Conservation (phyloP, 2,888 invertebrate genomes). For the Mythimna albipuncta region DNA sequence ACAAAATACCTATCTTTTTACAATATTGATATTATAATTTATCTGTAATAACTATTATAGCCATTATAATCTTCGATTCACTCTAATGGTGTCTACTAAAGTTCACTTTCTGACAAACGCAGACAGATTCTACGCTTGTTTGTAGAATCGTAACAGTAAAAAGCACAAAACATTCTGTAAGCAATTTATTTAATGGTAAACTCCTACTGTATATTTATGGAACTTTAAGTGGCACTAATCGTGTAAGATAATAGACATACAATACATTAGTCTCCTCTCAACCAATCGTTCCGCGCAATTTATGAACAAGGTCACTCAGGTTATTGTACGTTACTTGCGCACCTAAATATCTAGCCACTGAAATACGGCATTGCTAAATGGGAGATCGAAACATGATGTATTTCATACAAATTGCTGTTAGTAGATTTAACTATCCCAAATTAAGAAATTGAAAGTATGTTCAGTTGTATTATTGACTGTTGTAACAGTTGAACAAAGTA, state of each 20-base stretch:
- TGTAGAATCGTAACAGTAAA: no score
- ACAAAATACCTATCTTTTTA: background rate
- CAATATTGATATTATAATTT: no score
- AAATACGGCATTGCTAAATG: conserved; percentile 21
- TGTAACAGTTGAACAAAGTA: background rate
- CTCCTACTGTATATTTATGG: background rate
- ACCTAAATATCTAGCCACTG: conserved; percentile 18
- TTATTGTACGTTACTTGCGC: conserved; percentile 53
- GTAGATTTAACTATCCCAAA: conserved; percentile 22
- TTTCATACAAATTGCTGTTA: conserved; percentile 24
- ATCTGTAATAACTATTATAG: background rate
- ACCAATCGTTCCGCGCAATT: conserved; percentile 38
- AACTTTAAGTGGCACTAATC: conserved; percentile 7
- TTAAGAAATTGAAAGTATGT: conserved; percentile 9
- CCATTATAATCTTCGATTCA: background rate
- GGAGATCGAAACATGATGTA: conserved; percentile 16
- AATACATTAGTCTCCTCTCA: conserved; percentile 14
- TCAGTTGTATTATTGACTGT: conserved; percentile 8
- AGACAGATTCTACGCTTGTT: no score
- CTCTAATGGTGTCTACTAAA: background rate
- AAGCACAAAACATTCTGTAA: background rate
- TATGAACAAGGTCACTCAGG: conserved; percentile 55
- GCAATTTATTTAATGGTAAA: conserved; percentile 8
- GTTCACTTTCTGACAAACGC: no score
- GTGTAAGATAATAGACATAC: conserved; percentile 14